These are phyloP conservation scores for Premnoplex brunnescens DNA, from an alignment of 2,797 vertebrate genomes.

Conservation along the genomic window DNA sequence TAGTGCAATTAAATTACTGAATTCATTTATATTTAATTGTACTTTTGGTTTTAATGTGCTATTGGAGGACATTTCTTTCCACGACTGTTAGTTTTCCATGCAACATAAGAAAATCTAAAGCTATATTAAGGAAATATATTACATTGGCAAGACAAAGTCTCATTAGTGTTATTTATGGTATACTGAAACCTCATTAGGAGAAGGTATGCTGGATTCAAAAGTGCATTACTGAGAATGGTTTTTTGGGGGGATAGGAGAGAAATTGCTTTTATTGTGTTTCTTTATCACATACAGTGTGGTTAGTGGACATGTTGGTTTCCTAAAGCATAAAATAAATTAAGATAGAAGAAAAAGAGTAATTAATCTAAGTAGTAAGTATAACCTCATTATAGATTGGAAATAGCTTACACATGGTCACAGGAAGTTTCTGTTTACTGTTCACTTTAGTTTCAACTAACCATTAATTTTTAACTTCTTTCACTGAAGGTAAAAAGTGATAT, in stretches of 20 bases:
- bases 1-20: slow-evolving; percentile 80
- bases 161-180: slow-evolving; percentile 94
- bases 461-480: slow-evolving; percentile 76
- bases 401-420: slow-evolving; percentile 54
- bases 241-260: slow-evolving; percentile 59
- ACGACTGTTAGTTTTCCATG: slow-evolving; percentile 78
- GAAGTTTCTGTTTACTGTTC: slow-evolving; percentile 69
- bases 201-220: slow-evolving; percentile 88
- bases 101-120: slow-evolving; percentile 79
- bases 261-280: slow-evolving; percentile 81
- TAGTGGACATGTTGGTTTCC: slow-evolving; percentile 77
- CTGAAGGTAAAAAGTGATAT: slow-evolving; percentile 67
- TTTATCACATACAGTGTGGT: slow-evolving; percentile 77
- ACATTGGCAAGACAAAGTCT: slow-evolving; percentile 81
- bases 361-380: slow-evolving; percentile 87
- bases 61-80: slow-evolving; percentile 74
- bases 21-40: slow-evolving; percentile 86
- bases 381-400: slow-evolving; percentile 83
- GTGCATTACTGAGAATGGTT: slow-evolving; percentile 86
- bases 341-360: slow-evolving; percentile 90
- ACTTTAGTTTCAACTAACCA: slow-evolving; percentile 61
- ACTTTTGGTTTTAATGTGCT: slow-evolving; percentile 77
- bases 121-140: slow-evolving; percentile 84
- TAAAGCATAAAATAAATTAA: slow-evolving; percentile 87
- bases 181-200: slow-evolving; percentile 91